Evolutionary conservation across 2,888 invertebrate species (phyloP), one percentile per base, ranked within the genome.

Genomic region (Hipparchia semele): DNA sequence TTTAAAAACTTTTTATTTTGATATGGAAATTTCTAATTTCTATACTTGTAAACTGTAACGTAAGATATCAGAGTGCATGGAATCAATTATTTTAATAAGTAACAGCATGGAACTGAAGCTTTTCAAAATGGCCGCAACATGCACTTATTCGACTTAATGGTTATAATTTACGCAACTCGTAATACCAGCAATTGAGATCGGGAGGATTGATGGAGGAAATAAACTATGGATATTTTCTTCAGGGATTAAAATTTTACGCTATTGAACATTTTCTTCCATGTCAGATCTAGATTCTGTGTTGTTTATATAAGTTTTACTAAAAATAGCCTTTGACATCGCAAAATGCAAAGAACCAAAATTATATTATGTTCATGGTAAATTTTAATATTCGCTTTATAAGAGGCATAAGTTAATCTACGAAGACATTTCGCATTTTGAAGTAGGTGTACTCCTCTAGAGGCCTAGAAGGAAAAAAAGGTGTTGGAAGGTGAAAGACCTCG

Each of bases 121-220:
- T 90, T 90, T 90, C 84, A 84, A 83, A 86, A 87, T 84, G 86
- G 87, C 87, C 85, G 85, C 85, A 86, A 85, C 87, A 87, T 90
- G 88, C 90, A 89, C 88, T 88, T 80, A 87, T 88, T 88, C 89
- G 90, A 88, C 89, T 89, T 88, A 88, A 87, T 88, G 86, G 88
- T 90, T 85, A 86, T 88, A 89, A 91, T 92, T 92, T 90, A 91
- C 92, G 91, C 91, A 91, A 91, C 91, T 92, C 88, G 90, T 90
- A 90, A 91, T 88, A 87, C 85, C 83, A 82, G 79, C 82, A 78
- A 78, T 64, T 49, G 46, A 64, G 64, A 64, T 49, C 23, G 45
- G 23, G 23, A 9, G 49, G 49, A 64, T 23, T 64, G 23, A 64
- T 64, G 64, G 64, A 10, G 23, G 49, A 64, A 64, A 64, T 64